Conservation (phyloP, 2,888 invertebrate species). For the Muschampia staudingeri region DNA sequence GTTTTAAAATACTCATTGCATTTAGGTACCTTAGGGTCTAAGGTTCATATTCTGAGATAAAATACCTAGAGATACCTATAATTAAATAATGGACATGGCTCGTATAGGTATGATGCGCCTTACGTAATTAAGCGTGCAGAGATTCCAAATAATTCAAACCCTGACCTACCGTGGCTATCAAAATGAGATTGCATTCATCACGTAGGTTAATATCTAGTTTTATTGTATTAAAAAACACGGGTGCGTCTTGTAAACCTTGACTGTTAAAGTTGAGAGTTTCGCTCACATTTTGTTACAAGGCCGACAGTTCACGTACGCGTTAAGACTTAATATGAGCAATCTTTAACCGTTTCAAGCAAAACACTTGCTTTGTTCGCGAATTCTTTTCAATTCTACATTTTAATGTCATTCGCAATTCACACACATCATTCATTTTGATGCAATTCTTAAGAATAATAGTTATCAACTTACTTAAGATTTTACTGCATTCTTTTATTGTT, state of each 20-base stretch:
- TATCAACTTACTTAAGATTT: background rate
- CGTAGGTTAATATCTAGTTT: no score
- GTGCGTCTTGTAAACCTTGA: slow-evolving; percentile 46
- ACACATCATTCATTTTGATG: background rate
- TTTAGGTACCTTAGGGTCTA: no score
- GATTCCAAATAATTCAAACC: no score
- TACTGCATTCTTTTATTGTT: background rate
- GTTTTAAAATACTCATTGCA: no score
- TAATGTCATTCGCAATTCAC: slow-evolving; percentile 11
- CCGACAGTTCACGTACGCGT: slow-evolving; percentile 50
- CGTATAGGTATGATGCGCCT: no score
- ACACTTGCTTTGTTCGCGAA: slow-evolving; percentile 16
- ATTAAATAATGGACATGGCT: no score
- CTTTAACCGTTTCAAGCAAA: slow-evolving; percentile 21
- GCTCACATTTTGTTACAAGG: slow-evolving; percentile 64
- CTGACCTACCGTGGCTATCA: no score
- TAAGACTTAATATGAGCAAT: slow-evolving; percentile 20
- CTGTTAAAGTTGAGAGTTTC: slow-evolving; percentile 44
- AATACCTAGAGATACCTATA: no score
- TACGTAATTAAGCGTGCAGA: no score
- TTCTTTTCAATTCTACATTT: slow-evolving; percentile 16
- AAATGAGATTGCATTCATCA: no score
- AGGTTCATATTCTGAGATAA: no score
- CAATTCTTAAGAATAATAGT: background rate
- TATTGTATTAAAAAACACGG: background rate